phyloP scores from a whole-genome alignment of 1,140 invertebrate species.

The Phymastichus coffea region DNA sequence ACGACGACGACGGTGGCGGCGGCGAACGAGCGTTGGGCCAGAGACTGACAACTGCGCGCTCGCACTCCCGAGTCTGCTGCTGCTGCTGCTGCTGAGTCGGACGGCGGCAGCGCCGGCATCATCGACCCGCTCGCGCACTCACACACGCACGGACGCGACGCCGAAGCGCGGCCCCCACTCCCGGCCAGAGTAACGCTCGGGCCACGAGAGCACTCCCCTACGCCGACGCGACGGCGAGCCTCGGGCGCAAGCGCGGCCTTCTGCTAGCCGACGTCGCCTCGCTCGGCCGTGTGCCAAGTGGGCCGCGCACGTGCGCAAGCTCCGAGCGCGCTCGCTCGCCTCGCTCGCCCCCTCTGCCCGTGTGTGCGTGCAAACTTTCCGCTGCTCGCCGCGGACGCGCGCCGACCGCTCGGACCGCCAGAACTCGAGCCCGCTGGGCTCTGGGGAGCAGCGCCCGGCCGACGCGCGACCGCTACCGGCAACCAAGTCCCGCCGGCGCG shows the following conservation, averaged over 20 bases:
- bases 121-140: constrained; percentile 49
- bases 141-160: constrained; percentile 14
- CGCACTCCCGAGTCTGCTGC: too few species aligned
- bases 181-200: background rate
- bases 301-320: too few species aligned
- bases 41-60: constrained; percentile 48
- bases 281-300: too few species aligned
- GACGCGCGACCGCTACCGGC: too few species aligned
- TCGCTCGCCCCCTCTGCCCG: background rate
- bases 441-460: too few species aligned
- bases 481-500: too few species aligned
- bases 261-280: constrained; percentile 10
- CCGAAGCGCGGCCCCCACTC: too few species aligned
- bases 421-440: background rate
- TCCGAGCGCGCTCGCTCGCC: background rate
- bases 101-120: constrained; percentile 53
- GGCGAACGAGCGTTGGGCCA: constrained; percentile 36
- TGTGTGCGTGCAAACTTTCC: too few species aligned
- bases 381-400: too few species aligned
- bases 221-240: constrained; percentile 18
- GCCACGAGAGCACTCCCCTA: constrained; percentile 10
- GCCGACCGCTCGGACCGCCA: background rate
- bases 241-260: constrained; percentile 18
- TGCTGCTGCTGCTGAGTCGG: too few species aligned
- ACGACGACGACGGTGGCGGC: too few species aligned